These are phyloP conservation scores for Patiria pectinifera DNA, from an alignment of 53 echinoderm and acorn worm species.

Conservation along the genomic window DNA sequence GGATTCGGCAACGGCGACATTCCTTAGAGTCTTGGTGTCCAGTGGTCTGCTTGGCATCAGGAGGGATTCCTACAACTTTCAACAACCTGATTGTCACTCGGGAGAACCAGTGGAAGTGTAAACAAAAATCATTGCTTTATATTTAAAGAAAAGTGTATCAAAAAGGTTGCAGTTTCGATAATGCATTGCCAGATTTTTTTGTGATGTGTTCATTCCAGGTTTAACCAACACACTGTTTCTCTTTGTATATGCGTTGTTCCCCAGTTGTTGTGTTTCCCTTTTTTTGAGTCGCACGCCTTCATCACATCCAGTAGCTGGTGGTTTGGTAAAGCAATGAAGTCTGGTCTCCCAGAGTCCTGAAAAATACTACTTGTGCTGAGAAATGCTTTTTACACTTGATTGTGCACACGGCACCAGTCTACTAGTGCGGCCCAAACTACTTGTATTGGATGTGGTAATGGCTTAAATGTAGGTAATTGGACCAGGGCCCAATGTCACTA, in stretches of 20 bases:
- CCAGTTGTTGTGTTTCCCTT: neutral
- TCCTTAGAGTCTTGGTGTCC: conserved; percentile 39
- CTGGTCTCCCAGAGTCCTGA: neutral
- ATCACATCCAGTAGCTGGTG: neutral
- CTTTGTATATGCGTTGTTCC: neutral
- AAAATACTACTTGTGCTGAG: neutral
- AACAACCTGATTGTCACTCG: neutral
- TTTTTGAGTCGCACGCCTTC: neutral
- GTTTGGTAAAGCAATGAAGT: neutral
- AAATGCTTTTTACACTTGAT: neutral
- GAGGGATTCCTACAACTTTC: conserved; percentile 24
- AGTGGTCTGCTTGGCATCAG: neutral
- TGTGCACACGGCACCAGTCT: neutral
- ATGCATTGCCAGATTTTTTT: conserved; percentile 45
- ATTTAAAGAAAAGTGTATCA: neutral
- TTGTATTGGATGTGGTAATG: neutral
- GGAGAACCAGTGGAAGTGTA: conserved; percentile 6
- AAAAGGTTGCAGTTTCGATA: conserved; percentile 27
- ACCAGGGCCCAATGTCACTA: neutral
- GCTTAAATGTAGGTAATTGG: neutral
- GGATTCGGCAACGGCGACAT: neutral
- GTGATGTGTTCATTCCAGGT: conserved; percentile 58
- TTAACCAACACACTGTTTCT: conserved; percentile 14
- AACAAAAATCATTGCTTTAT: conserved; percentile 21
- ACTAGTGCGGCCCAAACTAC: neutral